phyloP scores from a whole-genome alignment of 2,113 vertebrate genomes.

The Onychostoma macrolepis region DNA sequence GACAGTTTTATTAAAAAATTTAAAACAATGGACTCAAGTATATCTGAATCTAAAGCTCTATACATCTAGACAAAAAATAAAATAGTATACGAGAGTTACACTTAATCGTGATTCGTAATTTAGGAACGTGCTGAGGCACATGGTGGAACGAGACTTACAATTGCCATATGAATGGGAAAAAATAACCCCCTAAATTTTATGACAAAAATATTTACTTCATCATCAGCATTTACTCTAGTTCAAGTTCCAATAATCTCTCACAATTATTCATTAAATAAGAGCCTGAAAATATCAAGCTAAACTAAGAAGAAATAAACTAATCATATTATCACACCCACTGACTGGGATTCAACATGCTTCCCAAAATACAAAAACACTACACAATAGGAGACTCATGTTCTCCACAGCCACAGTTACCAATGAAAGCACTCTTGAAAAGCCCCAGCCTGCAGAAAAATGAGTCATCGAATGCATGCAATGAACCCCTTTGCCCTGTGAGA shows the following conservation, averaged over 20 bases:
- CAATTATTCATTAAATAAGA: not conserved
- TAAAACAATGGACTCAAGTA: not conserved
- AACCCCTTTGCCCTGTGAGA: conserved; percentile 45
- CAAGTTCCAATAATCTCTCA: not conserved
- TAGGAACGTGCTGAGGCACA: conserved; percentile 37
- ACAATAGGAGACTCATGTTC: conserved; percentile 46
- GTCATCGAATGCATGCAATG: conserved; percentile 54
- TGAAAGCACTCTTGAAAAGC: conserved; percentile 41
- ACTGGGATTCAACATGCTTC: conserved; percentile 54
- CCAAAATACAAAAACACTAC: conserved; percentile 51
- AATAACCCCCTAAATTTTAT: not conserved
- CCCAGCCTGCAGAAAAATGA: conserved; percentile 42
- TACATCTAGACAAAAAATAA: not conserved
- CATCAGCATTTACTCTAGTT: not conserved
- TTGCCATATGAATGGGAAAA: not conserved
- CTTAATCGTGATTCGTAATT: not conserved
- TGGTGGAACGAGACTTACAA: not conserved
- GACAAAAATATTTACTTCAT: not conserved
- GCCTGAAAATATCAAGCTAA: conserved; percentile 11
- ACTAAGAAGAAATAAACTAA: conserved; percentile 34
- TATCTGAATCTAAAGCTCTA: not conserved
- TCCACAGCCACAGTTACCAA: conserved; percentile 44
- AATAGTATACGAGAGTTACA: not conserved
- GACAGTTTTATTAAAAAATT: not conserved
- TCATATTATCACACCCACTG: conserved; percentile 28